Base-by-base conservation (phyloP, 2,888 invertebrate genomes). In the Prenolepis imparis region DNA sequence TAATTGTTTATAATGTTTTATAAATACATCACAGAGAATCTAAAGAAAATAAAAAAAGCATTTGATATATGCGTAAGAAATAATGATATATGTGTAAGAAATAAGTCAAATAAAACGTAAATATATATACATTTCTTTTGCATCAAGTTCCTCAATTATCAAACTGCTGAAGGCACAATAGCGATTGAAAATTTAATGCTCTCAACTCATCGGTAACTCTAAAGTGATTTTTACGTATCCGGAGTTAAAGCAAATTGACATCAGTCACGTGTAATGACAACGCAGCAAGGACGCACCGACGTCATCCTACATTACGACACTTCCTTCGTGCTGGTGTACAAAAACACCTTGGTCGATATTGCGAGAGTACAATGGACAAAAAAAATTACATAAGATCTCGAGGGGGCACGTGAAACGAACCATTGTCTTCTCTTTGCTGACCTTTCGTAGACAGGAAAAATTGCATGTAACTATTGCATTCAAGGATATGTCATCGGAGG, bases 291-390 rank as follows among this genome's bases (percentile, higher is more conserved):
- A 86, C 86, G 81, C 28, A 28, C 84, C 84, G 82, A 82, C 83
- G 89, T 87, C 89, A 87, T 87, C 77, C 81, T 44, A 63, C 57
- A 84, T 89, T 87, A 89, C 86, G 77, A 84, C 89, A 87, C 59
- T 89, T 89, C 89, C 87, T 88, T 84, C 63, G 84, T 82, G 39
- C 9, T 70, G 44, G 59, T 73, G 55, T 64, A 67, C 73, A 78
- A 21, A 39, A 32, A 72, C 52, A 74, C 41, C 48, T 67, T 83
- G 83, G 81, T 63, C 89, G 81, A 87, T 82, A 87, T 83, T 84
- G 81, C n/a, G 48, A 52, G n/a, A 84, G 48, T 44, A 63, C 59
- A 36, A 32, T 55, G 41, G 36, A 39, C 44, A 81, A 72, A 64
- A 68, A 84, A 83, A 87, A 73, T 89, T 86, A 73, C 64, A 72